A percentile compares a stretch with the other conserved stretches of the same genome.
phyloP scores from a whole-genome alignment of 2,113 vertebrate genomes.

The Balaenoptera acutorostrata region DNA sequence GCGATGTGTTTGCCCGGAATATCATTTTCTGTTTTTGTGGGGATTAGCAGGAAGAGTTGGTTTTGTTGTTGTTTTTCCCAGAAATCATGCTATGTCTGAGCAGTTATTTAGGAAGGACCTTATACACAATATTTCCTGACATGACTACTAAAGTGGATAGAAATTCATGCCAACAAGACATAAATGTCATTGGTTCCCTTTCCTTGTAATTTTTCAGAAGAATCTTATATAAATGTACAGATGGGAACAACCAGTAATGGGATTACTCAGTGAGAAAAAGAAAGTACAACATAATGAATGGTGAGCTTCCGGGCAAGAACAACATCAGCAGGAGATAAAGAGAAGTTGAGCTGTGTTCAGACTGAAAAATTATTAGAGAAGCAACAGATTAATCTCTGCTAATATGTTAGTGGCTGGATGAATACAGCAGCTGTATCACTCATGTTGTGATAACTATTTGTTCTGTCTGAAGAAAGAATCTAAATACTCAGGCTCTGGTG shows the following conservation, averaged over 20 bases:
- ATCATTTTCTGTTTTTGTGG: neutral
- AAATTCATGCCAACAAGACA: constrained; percentile 4
- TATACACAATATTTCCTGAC: neutral
- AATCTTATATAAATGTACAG: neutral
- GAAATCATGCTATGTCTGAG: neutral
- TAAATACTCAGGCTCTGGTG: neutral
- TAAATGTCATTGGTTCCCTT: neutral
- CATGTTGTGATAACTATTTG: neutral
- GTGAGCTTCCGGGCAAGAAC: neutral
- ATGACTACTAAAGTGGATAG: neutral
- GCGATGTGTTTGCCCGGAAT: neutral
- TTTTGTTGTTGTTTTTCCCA: neutral
- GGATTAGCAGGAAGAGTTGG: neutral
- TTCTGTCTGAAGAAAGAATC: neutral
- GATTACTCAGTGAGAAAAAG: neutral
- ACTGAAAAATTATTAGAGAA: neutral
- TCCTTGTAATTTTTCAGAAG: constrained; percentile 6
- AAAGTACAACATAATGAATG: neutral
- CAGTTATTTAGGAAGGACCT: neutral
- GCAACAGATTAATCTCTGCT: neutral
- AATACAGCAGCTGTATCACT: neutral
- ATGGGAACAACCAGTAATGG: neutral
- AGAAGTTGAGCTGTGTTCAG: neutral
- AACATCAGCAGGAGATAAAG: neutral
- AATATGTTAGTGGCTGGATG: neutral